Conservation (phyloP, 2,797 vertebrate genomes). For the Steatocranus sp. region DNA sequence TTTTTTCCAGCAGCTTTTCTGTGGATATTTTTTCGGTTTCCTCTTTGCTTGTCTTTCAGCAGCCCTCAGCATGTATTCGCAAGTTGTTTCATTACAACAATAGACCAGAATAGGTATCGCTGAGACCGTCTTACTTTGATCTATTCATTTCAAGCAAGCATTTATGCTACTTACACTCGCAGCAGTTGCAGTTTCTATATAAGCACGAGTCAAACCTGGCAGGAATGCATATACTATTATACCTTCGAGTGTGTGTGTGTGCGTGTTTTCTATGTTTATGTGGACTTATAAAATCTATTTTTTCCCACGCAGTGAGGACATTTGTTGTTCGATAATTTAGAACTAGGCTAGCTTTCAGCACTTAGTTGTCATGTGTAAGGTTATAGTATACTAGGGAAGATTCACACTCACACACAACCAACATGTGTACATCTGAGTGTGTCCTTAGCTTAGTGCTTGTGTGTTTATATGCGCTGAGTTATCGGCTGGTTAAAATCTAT, state of each 20-base stretch:
- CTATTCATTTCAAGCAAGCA: slow-evolving; percentile 24
- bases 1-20: not conserved
- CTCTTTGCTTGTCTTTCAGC: not conserved
- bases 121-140: slow-evolving; percentile 36
- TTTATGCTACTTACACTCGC: slow-evolving; percentile 25
- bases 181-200: not conserved
- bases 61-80: not conserved
- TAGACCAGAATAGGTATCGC: slow-evolving; percentile 12
- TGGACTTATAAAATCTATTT: not conserved
- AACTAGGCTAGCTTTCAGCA: not conserved
- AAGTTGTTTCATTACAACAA: slow-evolving; percentile 10
- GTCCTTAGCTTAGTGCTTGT: not conserved
- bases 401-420: not conserved
- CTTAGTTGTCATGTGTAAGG: not conserved
- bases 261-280: not conserved
- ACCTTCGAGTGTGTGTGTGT: not conserved
- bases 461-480: not conserved
- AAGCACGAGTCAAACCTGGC: slow-evolving; percentile 14
- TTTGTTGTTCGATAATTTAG: not conserved
- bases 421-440: not conserved
- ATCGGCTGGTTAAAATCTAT: slow-evolving; percentile 8
- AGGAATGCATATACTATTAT: slow-evolving; percentile 4
- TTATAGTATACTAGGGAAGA: not conserved
- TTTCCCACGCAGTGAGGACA: not conserved
- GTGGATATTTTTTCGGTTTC: not conserved